Evolutionary conservation across 2,797 vertebrate genomes (phyloP).

Genomic region (Sebastes miniatus): DNA sequence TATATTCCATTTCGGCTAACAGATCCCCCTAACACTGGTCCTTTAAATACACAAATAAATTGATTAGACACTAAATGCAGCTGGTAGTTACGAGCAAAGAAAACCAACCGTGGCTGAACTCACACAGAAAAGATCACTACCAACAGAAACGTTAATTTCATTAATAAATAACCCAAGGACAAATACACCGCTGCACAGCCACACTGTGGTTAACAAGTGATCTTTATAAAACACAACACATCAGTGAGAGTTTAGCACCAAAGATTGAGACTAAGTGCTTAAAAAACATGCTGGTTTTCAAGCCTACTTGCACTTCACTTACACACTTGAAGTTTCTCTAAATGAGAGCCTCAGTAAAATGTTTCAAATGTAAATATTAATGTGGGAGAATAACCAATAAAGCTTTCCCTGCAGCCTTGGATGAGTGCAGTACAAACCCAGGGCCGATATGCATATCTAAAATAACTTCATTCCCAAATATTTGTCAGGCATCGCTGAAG

Average conservation of each 20-base stretch:
- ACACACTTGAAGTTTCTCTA: not conserved
- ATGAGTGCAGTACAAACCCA: not conserved
- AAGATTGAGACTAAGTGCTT: not conserved
- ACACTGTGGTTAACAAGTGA: not conserved
- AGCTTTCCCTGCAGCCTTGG: not conserved
- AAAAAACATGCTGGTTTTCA: not conserved
- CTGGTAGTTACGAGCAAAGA: not conserved
- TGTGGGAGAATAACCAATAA: not conserved
- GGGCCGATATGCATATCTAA: not conserved
- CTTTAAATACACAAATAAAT: not conserved
- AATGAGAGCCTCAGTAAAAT: not conserved
- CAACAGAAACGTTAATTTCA: not conserved
- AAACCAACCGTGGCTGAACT: not conserved
- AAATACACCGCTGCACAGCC: not conserved
- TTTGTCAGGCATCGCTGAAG: not conserved
- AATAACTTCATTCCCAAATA: conserved; percentile 2
- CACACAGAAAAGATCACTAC: not conserved
- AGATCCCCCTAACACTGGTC: no score
- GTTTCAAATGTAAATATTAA: not conserved
- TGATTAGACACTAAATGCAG: not conserved
- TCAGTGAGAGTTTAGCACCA: not conserved
- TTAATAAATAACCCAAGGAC: not conserved
- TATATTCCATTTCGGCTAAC: no score
- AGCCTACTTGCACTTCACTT: not conserved
- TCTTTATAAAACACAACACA: not conserved